Evolutionary conservation across 2,888 invertebrate species (phyloP).

Genomic region (Aleiodes leptofemur): DNA sequence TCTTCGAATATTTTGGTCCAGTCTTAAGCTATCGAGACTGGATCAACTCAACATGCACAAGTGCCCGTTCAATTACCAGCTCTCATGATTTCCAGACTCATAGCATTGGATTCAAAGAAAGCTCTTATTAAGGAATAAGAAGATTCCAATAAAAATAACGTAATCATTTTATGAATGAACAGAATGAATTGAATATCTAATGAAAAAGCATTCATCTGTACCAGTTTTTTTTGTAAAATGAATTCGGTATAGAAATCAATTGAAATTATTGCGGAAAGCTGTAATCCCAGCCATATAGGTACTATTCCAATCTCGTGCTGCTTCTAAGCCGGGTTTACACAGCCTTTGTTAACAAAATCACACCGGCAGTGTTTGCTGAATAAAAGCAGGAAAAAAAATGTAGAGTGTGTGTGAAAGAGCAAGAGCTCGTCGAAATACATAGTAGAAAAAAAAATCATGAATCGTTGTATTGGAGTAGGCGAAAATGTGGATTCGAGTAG

Average conservation of each 20-base stretch:
- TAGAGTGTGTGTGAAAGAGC: conserved; percentile 18
- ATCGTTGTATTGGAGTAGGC: conserved; percentile 23
- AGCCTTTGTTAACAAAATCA: conserved; percentile 67
- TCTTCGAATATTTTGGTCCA: too few relatives aligned
- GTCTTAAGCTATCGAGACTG: too few relatives aligned
- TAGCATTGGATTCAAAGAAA: too few relatives aligned
- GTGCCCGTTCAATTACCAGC: too few relatives aligned
- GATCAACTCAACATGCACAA: too few relatives aligned
- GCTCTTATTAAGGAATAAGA: background rate
- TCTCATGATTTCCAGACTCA: too few relatives aligned
- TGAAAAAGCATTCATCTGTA: conserved; percentile 37
- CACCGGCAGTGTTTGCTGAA: conserved; percentile 58
- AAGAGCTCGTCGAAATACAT: conserved; percentile 42
- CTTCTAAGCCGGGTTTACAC: conserved; percentile 34
- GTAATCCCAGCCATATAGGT: conserved; percentile 61
- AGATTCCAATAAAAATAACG: background rate
- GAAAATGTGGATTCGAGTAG: conserved; percentile 28
- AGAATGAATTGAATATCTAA: conserved; percentile 18
- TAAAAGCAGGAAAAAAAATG: conserved; percentile 35
- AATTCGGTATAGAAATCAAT: conserved; percentile 59
- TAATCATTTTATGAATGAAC: conserved; percentile 6
- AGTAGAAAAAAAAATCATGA: conserved; percentile 25
- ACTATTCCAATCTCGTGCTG: conserved; percentile 46
- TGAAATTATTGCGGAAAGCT: conserved; percentile 63
- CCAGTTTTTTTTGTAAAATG: conserved; percentile 37